Percentiles rank a stretch among this genome's conserved stretches.
These are phyloP conservation scores for Tillus elongatus DNA, from an alignment of 2,888 invertebrate species.

Conservation along the genomic window DNA sequence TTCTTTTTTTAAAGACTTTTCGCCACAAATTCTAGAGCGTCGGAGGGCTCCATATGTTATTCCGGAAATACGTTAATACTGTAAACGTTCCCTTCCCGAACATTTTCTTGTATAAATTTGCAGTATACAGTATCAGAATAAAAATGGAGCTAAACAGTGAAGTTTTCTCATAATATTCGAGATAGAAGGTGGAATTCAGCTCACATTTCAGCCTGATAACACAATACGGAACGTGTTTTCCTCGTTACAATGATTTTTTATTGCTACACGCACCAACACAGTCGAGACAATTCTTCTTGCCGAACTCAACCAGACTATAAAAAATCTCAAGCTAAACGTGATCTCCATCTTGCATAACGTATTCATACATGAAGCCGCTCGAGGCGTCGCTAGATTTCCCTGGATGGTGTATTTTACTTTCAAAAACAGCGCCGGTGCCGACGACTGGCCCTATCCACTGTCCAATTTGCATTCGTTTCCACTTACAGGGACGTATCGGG, in stretches of 20 bases:
- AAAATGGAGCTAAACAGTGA: conserved; percentile 14
- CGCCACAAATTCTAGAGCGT: no score
- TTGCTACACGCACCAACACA: conserved; percentile 20
- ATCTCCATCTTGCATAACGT: conserved; percentile 29
- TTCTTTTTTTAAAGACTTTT: no score
- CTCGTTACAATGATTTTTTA: conserved; percentile 30
- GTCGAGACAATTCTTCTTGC: conserved; percentile 19
- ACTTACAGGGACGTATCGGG: conserved; percentile 11
- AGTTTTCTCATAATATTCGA: no score
- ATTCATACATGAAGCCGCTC: conserved; percentile 29
- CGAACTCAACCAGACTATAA: conserved; percentile 23
- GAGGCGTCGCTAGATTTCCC: conserved; percentile 33
- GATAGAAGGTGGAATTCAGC: conserved; percentile 23
- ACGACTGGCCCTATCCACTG: conserved; percentile 9
- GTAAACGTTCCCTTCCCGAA: background rate
- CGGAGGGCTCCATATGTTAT: no score
- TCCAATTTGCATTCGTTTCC: conserved; percentile 30
- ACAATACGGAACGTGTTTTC: conserved; percentile 25
- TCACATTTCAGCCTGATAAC: conserved; percentile 26
- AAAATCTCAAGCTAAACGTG: conserved; percentile 30
- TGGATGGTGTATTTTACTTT: conserved; percentile 33
- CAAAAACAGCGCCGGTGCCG: conserved; percentile 27
- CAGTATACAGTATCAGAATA: conserved; percentile 11
- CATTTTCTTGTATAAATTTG: conserved; percentile 13
- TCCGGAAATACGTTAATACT: no score